Evolutionary conservation across 2,888 invertebrate genomes (phyloP).

Genomic region (Lepidocyrtoides sp.): DNA sequence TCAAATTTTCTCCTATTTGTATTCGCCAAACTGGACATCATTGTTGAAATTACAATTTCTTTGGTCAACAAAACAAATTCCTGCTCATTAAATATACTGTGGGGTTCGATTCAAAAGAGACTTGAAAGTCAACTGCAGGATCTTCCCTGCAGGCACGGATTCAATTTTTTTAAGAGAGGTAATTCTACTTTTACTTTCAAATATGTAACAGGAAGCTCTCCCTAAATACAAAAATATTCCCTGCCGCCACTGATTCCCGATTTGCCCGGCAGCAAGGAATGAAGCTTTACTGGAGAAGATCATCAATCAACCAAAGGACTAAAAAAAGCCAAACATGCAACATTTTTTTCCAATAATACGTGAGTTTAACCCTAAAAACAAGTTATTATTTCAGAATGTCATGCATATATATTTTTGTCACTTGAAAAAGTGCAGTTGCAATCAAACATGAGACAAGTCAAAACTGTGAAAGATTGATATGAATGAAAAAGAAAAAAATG

Average conservation of each 20-base stretch:
- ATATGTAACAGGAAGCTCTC: slow-evolving; percentile 77
- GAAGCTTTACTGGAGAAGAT: slow-evolving; percentile 88
- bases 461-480: not conserved
- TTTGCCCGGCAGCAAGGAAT: slow-evolving; percentile 91
- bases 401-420: too few relatives aligned
- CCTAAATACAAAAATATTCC: slow-evolving; percentile 76
- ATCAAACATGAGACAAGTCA: too few relatives aligned
- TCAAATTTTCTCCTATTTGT: too few relatives aligned
- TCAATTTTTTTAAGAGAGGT: slow-evolving; percentile 78
- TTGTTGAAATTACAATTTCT: too few relatives aligned
- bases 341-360: too few relatives aligned
- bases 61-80: too few relatives aligned
- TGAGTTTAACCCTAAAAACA: too few relatives aligned
- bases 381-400: too few relatives aligned
- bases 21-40: too few relatives aligned
- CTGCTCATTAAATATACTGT: too few relatives aligned
- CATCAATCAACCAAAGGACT: slow-evolving; percentile 74
- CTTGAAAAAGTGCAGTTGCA: too few relatives aligned
- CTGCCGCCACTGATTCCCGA: slow-evolving; percentile 88
- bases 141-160: slow-evolving; percentile 81
- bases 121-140: slow-evolving; percentile 72
- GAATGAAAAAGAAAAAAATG: not conserved
- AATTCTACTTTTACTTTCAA: not conserved
- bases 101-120: slow-evolving; percentile 44
- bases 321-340: not conserved